phyloP scores from a whole-genome alignment of 2,888 invertebrate genomes.

The Oegoconia quadripuncta region DNA sequence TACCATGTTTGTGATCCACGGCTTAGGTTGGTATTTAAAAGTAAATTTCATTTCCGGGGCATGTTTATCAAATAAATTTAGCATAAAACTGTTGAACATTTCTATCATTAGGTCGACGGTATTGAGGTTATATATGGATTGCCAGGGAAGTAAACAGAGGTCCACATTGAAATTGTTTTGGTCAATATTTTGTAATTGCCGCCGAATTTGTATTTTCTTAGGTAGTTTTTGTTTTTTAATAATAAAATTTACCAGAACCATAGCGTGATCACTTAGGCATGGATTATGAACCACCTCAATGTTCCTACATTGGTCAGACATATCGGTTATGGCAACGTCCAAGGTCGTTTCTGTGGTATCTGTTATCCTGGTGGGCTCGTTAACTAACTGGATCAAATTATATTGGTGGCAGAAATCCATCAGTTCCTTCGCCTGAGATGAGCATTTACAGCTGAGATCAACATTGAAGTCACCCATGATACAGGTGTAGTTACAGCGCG shows the following conservation, averaged over 20 bases:
- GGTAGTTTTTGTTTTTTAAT: slow-evolving; percentile 9
- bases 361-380: slow-evolving; percentile 15
- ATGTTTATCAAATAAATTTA: slow-evolving; percentile 20
- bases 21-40: slow-evolving; percentile 10
- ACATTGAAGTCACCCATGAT: slow-evolving; percentile 19
- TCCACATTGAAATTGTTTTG: no score
- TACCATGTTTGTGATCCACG: slow-evolving; percentile 19
- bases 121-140: no score
- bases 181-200: no score
- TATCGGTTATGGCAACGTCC: slow-evolving; percentile 13
- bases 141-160: no score
- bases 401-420: slow-evolving; percentile 5
- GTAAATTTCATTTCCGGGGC: slow-evolving; percentile 12
- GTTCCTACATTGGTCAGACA: background rate
- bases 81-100: no score
- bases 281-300: slow-evolving; percentile 9
- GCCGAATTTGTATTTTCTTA: no score
- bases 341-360: slow-evolving; percentile 9
- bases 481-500: slow-evolving; percentile 8
- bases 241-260: slow-evolving; percentile 2
- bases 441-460: slow-evolving; percentile 2
- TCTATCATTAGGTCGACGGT: no score
- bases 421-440: slow-evolving; percentile 6
- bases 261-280: slow-evolving; percentile 11
- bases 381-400: slow-evolving; percentile 11